These are phyloP conservation scores for Dolichallabes microphthalmus DNA, from an alignment of 2,113 vertebrate genomes.

Conservation along the genomic window DNA sequence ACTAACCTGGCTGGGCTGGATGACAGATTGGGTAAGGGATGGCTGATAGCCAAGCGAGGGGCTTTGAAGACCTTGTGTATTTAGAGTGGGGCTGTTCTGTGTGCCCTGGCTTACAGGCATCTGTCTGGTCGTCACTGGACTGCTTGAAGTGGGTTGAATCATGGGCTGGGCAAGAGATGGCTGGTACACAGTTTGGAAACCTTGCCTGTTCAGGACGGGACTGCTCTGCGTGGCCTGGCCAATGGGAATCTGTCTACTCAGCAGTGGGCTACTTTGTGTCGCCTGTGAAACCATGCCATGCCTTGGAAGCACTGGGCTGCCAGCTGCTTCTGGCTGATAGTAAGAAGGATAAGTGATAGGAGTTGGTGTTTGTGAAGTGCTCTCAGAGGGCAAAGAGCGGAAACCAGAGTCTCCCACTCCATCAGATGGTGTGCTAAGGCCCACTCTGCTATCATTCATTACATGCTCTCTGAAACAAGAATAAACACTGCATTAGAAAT, in stretches of 20 bases:
- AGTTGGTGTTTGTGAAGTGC: slow-evolving; percentile 63
- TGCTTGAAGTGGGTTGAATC: slow-evolving; percentile 46
- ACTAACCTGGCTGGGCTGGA: slow-evolving; percentile 63
- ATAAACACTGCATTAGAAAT: slow-evolving; percentile 14
- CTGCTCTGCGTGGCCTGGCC: slow-evolving; percentile 59
- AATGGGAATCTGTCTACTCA: slow-evolving; percentile 47
- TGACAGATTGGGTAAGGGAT: slow-evolving; percentile 15
- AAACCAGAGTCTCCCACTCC: slow-evolving; percentile 75
- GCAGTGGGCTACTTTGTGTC: slow-evolving; percentile 58
- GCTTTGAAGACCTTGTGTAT: slow-evolving; percentile 61
- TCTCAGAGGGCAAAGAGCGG: slow-evolving; percentile 73
- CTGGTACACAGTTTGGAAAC: slow-evolving; percentile 61
- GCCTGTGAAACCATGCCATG: slow-evolving; percentile 50
- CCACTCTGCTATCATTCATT: slow-evolving; percentile 72
- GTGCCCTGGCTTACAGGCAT: slow-evolving; percentile 42
- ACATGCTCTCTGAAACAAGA: slow-evolving; percentile 69
- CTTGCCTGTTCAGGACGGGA: slow-evolving; percentile 66
- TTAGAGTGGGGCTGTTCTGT: slow-evolving; percentile 63
- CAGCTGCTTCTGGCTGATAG: slow-evolving; percentile 54
- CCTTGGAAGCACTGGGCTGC: slow-evolving; percentile 64
- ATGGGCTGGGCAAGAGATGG: slow-evolving; percentile 60
- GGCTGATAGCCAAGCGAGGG: slow-evolving; percentile 28
- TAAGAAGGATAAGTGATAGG: slow-evolving; percentile 63
- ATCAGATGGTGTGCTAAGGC: slow-evolving; percentile 73
- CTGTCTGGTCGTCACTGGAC: slow-evolving; percentile 49